Base-by-base conservation (phyloP, 2,888 invertebrate genomes). In the Mythimna pallens region DNA sequence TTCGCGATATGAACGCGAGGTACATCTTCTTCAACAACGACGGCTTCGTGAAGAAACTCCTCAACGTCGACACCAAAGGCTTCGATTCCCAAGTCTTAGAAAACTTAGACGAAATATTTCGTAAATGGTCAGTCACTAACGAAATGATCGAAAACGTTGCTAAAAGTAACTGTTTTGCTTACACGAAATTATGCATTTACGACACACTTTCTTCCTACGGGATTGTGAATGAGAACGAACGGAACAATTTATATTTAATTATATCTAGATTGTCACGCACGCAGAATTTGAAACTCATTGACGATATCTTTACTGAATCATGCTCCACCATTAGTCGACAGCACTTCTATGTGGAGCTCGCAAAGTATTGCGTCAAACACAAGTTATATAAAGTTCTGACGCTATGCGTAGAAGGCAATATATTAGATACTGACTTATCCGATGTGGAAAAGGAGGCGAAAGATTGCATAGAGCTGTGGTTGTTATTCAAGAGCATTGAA, bases 181-280 rank as follows among this genome's bases (percentile, higher is more conserved):
- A 96, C 71, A 95, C 97, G 2, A 96, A 96, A 89, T 94, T 97
- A 89, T 94, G 96, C 79, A 94, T 97, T 80, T 96, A 97, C 79
- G 97, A 97, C 87, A 97, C 97, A 70, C 90, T 98, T 7, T 95
- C 96, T 73, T 96, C 97, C 67, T 97, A 97, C 84, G 98, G 98
- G 0, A 95, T 97, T 84, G 97, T 98, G 69, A 96, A 96, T 76
- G 93, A 96, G 20, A 93, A 94, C 70, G 98, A 98, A 89, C 92
- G 93, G 47, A 92, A 92, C 17, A 93, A 97, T 89, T 90, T 97
- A 52, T 93, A 96, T 79, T 92, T 94, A 86, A 96, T 97, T 63
- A 92, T 98, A 81, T 93, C 96, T 4, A 96, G 98, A 86, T 92
- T 98, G 63, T 97, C 97, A 78, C 94, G 96, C 72, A 97, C 96